Conservation (phyloP, 2,888 invertebrate genomes). For the Hymenopus coronatus region DNA sequence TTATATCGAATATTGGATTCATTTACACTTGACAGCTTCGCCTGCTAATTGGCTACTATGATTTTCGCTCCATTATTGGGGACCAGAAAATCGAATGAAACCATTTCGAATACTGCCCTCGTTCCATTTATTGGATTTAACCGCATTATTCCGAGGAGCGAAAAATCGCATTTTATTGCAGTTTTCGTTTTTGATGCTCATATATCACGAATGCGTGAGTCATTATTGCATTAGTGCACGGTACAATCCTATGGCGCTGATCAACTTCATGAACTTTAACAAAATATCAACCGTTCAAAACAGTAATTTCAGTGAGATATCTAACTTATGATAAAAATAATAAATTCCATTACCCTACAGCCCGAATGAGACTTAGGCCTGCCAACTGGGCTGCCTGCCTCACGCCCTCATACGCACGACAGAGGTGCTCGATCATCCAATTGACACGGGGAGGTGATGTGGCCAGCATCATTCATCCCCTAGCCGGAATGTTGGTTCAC, state of each 20-base stretch:
- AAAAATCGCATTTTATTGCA: not conserved
- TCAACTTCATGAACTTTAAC: too few relatives aligned
- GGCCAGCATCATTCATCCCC: too few relatives aligned
- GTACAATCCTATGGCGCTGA: not conserved
- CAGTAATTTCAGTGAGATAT: too few relatives aligned
- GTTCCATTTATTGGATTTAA: not conserved
- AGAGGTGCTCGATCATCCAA: too few relatives aligned
- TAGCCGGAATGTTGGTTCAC: too few relatives aligned
- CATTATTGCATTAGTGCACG: not conserved
- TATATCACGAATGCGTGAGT: not conserved
- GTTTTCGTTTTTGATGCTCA: not conserved
- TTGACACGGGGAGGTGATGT: too few relatives aligned
- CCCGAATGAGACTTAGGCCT: too few relatives aligned
- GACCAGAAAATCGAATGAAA: not conserved
- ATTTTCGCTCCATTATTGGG: not conserved
- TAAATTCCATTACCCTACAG: too few relatives aligned
- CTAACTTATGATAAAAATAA: too few relatives aligned
- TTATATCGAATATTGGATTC: not conserved
- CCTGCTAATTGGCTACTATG: not conserved
- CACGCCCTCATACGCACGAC: too few relatives aligned
- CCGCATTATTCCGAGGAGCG: not conserved
- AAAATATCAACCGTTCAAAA: too few relatives aligned
- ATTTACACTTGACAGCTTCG: not conserved
- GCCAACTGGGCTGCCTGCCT: too few relatives aligned
- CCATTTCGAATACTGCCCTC: not conserved